phyloP scores from a whole-genome alignment of 2,113 vertebrate species.

The Percopsis transmontana region DNA sequence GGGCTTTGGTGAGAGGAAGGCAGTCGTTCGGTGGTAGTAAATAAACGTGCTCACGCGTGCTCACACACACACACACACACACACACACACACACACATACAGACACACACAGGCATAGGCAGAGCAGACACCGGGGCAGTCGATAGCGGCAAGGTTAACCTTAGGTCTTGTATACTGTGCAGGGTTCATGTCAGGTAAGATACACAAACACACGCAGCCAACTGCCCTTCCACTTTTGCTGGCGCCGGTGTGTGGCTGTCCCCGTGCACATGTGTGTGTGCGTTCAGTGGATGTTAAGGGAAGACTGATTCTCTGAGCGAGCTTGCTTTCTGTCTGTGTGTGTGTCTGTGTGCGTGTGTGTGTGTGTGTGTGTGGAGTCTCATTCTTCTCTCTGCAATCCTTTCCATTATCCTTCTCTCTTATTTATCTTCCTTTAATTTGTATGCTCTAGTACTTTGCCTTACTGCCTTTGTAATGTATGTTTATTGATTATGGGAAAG shows the following conservation, averaged over 20 bases:
- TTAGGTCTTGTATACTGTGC: conserved; percentile 51
- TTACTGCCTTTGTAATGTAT: too few species aligned
- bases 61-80: too few species aligned
- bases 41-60: conserved; percentile 26
- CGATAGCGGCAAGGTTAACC: conserved; percentile 57
- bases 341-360: conserved; percentile 14
- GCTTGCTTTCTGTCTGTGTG: conserved; percentile 8
- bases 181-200: conserved; percentile 42
- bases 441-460: too few species aligned
- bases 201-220: neutral
- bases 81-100: conserved; percentile 28
- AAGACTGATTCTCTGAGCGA: conserved; percentile 10
- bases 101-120: conserved; percentile 22
- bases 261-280: neutral
- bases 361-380: conserved; percentile 2
- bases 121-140: conserved; percentile 44
- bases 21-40: conserved; percentile 53
- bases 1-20: conserved; percentile 27
- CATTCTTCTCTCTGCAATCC: too few species aligned
- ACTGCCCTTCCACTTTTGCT: conserved; percentile 6
- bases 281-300: neutral
- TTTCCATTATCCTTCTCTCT: too few species aligned
- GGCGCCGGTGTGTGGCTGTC: neutral
- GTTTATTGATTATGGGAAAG: too few species aligned
- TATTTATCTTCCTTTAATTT: too few species aligned